Conservation (phyloP, 1,140 invertebrate genomes). For the Magallana ariakensis region DNA sequence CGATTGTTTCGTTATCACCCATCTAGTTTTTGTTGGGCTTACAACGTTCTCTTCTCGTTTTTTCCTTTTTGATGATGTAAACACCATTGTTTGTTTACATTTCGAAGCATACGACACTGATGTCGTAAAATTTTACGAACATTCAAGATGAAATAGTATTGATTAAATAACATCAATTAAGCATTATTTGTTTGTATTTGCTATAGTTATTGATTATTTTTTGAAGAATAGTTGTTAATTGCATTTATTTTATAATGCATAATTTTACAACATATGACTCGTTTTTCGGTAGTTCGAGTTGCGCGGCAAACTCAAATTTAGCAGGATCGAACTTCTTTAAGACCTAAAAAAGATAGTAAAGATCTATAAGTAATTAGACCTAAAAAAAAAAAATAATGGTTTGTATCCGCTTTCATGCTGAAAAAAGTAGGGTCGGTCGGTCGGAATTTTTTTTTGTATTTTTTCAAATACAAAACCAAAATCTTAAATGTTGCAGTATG, state of each 20-base stretch:
- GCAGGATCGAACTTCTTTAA: background rate
- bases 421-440: too few species aligned
- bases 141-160: background rate
- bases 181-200: background rate
- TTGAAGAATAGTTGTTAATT: background rate
- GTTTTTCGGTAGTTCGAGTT: background rate
- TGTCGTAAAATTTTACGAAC: background rate
- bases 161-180: background rate
- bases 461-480: too few species aligned
- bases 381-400: too few species aligned
- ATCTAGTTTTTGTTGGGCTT: background rate
- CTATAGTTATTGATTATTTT: background rate
- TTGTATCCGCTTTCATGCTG: too few species aligned
- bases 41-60: background rate
- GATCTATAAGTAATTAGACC: too few species aligned
- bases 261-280: background rate
- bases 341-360: too few species aligned
- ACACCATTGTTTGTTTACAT: background rate
- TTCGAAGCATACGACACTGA: conserved; percentile 8
- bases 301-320: background rate
- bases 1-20: background rate
- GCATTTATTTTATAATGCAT: background rate
- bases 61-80: background rate
- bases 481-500: too few species aligned
- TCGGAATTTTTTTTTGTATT: too few species aligned